These are phyloP conservation scores for Ancistrus triradiatus DNA, from an alignment of 2,113 vertebrate species.

Conservation along the genomic window DNA sequence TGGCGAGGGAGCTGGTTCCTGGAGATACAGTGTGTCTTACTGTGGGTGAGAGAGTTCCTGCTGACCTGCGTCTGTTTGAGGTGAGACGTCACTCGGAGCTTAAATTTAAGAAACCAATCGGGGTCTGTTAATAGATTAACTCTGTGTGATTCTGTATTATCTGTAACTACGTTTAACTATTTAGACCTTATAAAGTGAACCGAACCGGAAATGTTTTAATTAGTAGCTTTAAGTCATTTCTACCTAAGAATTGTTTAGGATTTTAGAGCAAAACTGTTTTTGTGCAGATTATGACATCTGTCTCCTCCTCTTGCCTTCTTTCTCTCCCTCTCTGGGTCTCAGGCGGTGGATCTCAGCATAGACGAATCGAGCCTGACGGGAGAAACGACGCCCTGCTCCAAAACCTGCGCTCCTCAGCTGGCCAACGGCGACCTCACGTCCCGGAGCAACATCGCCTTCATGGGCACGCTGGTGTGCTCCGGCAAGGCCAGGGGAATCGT, in stretches of 20 bases:
- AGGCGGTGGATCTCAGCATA: slow-evolving; percentile 86
- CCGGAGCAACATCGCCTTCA: slow-evolving; percentile 94
- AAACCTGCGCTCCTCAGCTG: slow-evolving; percentile 77
- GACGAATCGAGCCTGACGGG: slow-evolving; percentile 96
- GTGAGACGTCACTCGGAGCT: slow-evolving; percentile 54
- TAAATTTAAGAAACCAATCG: too few species aligned
- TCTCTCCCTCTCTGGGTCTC: slow-evolving; percentile 12
- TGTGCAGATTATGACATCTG: background rate
- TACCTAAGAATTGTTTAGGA: too few species aligned
- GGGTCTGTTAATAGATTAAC: too few species aligned
- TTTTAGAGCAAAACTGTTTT: background rate
- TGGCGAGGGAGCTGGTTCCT: slow-evolving; percentile 92
- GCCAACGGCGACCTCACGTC: slow-evolving; percentile 86
- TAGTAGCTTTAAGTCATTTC: too few species aligned
- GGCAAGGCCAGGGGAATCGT: slow-evolving; percentile 98
- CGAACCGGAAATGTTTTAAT: too few species aligned
- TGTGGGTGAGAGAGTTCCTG: slow-evolving; percentile 93
- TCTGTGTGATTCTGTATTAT: too few species aligned
- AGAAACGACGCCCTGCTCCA: slow-evolving; percentile 87
- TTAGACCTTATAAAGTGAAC: too few species aligned
- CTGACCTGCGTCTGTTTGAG: slow-evolving; percentile 92
- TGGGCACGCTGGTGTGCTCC: slow-evolving; percentile 95
- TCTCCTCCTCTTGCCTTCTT: slow-evolving; percentile 3
- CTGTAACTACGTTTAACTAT: too few species aligned
- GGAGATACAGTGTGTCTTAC: slow-evolving; percentile 93